Evolutionary conservation across 1,140 invertebrate species (phyloP).

Genomic region (Ooceraea biroi): DNA sequence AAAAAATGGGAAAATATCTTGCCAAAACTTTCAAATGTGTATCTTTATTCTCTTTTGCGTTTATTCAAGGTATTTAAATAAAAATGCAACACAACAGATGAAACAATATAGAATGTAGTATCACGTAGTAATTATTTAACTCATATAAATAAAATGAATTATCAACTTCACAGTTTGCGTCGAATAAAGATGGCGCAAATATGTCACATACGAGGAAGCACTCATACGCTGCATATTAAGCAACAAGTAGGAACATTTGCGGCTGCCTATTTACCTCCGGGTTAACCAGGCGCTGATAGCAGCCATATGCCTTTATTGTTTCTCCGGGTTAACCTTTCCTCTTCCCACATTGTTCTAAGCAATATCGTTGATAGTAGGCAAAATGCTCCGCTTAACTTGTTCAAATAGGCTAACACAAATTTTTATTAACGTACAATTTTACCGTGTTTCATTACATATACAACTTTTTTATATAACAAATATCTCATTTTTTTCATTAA

Average conservation of each 20-base stretch:
- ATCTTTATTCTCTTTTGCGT: background rate
- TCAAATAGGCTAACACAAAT: background rate
- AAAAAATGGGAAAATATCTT: background rate
- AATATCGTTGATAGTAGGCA: background rate
- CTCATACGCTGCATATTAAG: conserved; percentile 6
- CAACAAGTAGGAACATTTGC: conserved; percentile 48
- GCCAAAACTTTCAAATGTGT: background rate
- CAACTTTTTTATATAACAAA: background rate
- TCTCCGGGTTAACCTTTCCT: conserved; percentile 17
- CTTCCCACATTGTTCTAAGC: conserved; percentile 8
- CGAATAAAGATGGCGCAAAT: conserved; percentile 28
- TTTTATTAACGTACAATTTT: background rate
- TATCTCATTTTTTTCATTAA: conserved; percentile 4
- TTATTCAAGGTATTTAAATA: background rate
- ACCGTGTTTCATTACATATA: background rate
- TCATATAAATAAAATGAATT: background rate
- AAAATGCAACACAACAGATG: background rate
- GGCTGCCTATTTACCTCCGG: conserved; percentile 28
- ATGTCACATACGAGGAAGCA: background rate
- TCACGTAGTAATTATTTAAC: background rate
- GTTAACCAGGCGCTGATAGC: conserved; percentile 30
- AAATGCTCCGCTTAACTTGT: background rate
- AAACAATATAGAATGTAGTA: background rate
- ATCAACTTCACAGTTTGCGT: background rate
- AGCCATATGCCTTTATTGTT: conserved; percentile 23